Conservation (phyloP, 2,797 vertebrate species). For the Eremophila alpestris region DNA sequence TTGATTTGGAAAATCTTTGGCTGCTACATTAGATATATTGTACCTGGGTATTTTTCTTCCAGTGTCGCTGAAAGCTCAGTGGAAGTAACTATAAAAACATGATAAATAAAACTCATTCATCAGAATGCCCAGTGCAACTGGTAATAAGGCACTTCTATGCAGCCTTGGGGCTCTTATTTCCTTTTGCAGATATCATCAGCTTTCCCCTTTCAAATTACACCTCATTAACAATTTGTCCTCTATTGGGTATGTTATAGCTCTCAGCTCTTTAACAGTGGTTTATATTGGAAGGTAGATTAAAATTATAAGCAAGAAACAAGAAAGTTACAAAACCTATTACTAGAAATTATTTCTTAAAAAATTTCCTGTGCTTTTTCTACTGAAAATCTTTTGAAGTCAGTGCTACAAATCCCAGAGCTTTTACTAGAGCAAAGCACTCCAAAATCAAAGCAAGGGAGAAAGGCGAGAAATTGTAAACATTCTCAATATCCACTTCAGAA, state of each 20-base stretch:
- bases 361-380: not conserved
- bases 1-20: not conserved
- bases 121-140: not conserved
- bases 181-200: not conserved
- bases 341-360: conserved; percentile 6
- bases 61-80: not conserved
- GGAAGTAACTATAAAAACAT: not conserved
- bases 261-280: not conserved
- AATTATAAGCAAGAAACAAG: not conserved
- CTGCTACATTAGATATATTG: not conserved
- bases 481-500: not conserved
- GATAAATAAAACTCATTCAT: conserved; percentile 24
- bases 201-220: not conserved
- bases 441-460: not conserved
- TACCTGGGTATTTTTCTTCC: not conserved
- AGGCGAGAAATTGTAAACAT: not conserved
- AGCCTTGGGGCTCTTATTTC: not conserved
- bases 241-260: not conserved
- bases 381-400: conserved; percentile 8
- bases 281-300: not conserved
- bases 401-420: conserved; percentile 4
- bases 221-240: not conserved
- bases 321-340: not conserved
- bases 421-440: not conserved
- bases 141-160: not conserved